These are phyloP conservation scores for Colistium nudipinnis DNA, from an alignment of 2,113 vertebrate genomes.

Conservation along the genomic window DNA sequence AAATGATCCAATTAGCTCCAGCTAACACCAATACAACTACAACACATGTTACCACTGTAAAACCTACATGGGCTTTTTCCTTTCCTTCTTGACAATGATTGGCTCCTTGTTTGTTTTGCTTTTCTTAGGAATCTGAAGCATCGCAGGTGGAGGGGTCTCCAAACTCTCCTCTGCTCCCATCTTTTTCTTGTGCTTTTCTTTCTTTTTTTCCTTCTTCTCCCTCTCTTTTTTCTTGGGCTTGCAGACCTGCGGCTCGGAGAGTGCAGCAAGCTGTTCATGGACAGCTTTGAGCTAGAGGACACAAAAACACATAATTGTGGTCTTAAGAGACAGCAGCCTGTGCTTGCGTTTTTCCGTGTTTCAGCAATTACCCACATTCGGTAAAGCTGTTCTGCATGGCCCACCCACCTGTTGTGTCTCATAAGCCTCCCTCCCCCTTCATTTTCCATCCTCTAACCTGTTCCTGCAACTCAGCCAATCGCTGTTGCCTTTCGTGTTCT, in stretches of 20 bases:
- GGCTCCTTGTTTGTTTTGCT: slow-evolving; percentile 73
- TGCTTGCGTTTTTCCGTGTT: slow-evolving; percentile 1
- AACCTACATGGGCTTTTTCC: slow-evolving; percentile 83
- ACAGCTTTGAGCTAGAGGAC: slow-evolving; percentile 90
- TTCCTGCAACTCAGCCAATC: slow-evolving; percentile 92
- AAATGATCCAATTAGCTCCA: slow-evolving; percentile 31
- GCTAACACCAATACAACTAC: not conserved
- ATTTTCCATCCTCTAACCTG: slow-evolving; percentile 82
- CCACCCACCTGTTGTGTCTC: slow-evolving; percentile 53
- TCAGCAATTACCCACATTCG: slow-evolving; percentile 32
- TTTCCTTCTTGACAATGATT: slow-evolving; percentile 84
- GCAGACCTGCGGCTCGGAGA: slow-evolving; percentile 91
- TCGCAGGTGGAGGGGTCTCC: slow-evolving; percentile 73
- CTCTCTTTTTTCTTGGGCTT: slow-evolving; percentile 97
- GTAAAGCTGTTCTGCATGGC: slow-evolving; percentile 44
- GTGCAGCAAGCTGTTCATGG: slow-evolving; percentile 93
- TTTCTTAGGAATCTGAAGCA: slow-evolving; percentile 69
- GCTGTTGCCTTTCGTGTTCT: slow-evolving; percentile 90
- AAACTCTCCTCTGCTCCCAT: slow-evolving; percentile 74
- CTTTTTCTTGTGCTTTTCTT: slow-evolving; percentile 89
- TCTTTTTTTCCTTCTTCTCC: slow-evolving; percentile 92
- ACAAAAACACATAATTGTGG: slow-evolving; percentile 23
- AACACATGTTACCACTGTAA: not conserved
- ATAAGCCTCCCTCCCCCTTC: slow-evolving; percentile 55
- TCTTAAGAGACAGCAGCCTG: not conserved